A percentile compares a stretch with the other conserved stretches of the same genome.
phyloP scores from a whole-genome alignment of 2,888 invertebrate genomes.

The Scaptomyza caliginosa region DNA sequence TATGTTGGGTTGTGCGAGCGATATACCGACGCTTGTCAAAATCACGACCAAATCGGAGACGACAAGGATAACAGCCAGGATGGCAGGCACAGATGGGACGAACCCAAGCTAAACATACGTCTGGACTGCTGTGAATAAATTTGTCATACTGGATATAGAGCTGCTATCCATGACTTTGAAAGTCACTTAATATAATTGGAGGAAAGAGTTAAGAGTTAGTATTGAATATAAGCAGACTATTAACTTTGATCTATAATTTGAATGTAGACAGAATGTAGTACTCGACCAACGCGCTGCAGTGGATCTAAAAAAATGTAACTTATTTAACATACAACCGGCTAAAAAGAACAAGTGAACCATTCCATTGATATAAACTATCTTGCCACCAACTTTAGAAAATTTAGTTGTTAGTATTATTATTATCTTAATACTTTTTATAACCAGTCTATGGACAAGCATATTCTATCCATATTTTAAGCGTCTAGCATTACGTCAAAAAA shows the following conservation, averaged over 20 bases:
- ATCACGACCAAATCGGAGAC: slow-evolving; percentile 70
- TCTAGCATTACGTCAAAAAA: too few species aligned
- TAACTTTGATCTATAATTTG: not conserved
- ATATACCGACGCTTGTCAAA: slow-evolving; percentile 61
- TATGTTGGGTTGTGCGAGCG: not conserved
- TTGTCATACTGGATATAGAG: slow-evolving; percentile 19
- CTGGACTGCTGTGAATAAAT: slow-evolving; percentile 44
- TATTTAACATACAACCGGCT: too few species aligned
- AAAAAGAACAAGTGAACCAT: too few species aligned
- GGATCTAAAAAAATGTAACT: not conserved
- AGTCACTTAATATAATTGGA: slow-evolving; percentile 66
- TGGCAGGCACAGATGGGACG: slow-evolving; percentile 46
- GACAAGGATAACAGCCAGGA: slow-evolving; percentile 59
- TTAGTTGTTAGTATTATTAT: too few species aligned
- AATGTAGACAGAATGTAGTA: too few species aligned
- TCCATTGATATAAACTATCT: too few species aligned
- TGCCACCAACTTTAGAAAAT: too few species aligned
- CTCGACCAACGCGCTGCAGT: not conserved
- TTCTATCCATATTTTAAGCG: too few species aligned
- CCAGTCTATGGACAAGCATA: too few species aligned
- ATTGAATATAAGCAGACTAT: not conserved
- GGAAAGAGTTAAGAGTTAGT: slow-evolving; percentile 13
- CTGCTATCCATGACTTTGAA: slow-evolving; percentile 40
- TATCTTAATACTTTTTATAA: too few species aligned
- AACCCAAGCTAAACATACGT: slow-evolving; percentile 29